Evolutionary conservation across 2,113 vertebrate genomes (phyloP).

Genomic region (Pygoscelis antarcticus): DNA sequence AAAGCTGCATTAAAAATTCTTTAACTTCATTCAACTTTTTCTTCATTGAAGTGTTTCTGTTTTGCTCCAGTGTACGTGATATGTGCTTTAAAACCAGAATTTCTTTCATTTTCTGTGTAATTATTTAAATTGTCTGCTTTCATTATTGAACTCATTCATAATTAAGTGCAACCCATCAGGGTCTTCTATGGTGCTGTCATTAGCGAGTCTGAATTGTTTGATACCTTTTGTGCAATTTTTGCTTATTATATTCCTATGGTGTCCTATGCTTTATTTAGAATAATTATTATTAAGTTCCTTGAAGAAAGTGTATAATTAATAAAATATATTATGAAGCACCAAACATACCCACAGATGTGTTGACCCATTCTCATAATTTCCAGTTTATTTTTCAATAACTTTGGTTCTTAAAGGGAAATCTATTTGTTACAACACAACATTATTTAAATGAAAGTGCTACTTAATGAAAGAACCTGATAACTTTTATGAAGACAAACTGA

Average conservation of each 20-base stretch:
- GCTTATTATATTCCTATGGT: not conserved
- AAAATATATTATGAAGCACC: not conserved
- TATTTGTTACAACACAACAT: not conserved
- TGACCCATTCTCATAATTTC: not conserved
- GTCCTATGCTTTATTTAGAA: not conserved
- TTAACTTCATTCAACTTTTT: slow-evolving; percentile 14
- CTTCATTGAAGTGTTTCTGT: not conserved
- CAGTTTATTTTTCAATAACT: not conserved
- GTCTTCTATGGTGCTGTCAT: not conserved
- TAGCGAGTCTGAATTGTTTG: not conserved
- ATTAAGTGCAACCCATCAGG: not conserved
- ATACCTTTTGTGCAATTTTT: not conserved
- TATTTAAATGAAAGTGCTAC: not conserved
- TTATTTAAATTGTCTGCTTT: slow-evolving; percentile 21
- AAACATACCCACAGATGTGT: not conserved
- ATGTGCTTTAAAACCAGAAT: not conserved
- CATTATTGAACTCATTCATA: not conserved
- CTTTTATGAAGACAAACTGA: not conserved
- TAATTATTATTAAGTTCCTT: not conserved
- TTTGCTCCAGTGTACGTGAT: not conserved
- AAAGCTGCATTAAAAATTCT: not conserved
- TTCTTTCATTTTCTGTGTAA: not conserved
- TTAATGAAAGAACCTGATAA: not conserved
- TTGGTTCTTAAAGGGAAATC: not conserved
- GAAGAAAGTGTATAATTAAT: not conserved